These are phyloP conservation scores for Rhodeus uyekii DNA, from an alignment of 2,797 vertebrate species.

Conservation along the genomic window DNA sequence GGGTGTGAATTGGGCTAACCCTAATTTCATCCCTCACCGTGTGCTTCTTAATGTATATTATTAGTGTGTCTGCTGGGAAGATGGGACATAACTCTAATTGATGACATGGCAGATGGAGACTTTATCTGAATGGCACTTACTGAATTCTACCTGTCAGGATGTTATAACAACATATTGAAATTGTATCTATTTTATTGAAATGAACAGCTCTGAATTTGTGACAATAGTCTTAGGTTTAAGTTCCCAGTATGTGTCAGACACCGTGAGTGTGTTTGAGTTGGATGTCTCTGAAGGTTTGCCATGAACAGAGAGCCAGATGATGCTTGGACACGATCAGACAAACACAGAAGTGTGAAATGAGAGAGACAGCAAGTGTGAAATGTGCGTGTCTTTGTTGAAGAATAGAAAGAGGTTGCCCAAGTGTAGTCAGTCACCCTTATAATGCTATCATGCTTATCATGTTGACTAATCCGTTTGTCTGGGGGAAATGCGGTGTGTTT, in stretches of 20 bases:
- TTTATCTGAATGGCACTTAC: constrained; percentile 21
- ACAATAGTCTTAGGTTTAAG: no score
- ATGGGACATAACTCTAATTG: constrained; percentile 47
- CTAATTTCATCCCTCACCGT: constrained; percentile 56
- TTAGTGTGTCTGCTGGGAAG: constrained; percentile 48
- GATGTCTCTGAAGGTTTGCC: constrained; percentile 1
- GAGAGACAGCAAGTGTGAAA: constrained; percentile 16
- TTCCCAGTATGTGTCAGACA: not conserved
- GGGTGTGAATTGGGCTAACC: constrained; percentile 46
- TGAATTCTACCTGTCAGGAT: no score
- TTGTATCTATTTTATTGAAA: no score
- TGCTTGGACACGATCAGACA: constrained; percentile 21
- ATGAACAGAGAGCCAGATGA: constrained; percentile 29
- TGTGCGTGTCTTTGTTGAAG: not conserved
- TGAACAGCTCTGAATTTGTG: no score
- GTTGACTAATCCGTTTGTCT: constrained; percentile 47
- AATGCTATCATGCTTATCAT: no score
- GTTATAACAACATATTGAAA: no score
- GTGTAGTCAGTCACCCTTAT: constrained; percentile 30
- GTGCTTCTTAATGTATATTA: constrained; percentile 56
- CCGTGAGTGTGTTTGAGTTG: not conserved
- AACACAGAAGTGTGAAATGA: constrained; percentile 47
- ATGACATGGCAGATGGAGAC: constrained; percentile 44
- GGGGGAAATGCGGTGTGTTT: constrained; percentile 24
- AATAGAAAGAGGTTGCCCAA: constrained; percentile 20